Base-by-base conservation (phyloP, 2,888 invertebrate genomes). In the Drosophila algonquin region DNA sequence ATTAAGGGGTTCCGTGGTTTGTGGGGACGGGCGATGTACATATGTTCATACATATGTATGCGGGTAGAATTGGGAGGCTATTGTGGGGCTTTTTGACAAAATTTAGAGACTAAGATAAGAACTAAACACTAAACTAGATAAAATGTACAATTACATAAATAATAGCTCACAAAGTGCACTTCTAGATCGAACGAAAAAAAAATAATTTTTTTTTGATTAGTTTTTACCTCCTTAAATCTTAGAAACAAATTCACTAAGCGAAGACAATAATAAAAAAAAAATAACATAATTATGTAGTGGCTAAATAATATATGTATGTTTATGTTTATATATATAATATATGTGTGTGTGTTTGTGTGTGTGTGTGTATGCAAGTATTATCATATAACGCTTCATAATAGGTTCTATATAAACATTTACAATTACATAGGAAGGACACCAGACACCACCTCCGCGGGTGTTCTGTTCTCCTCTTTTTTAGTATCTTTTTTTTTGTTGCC, bases 101-200 rank as follows among this genome's bases (percentile, higher is more conserved):
- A 87, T 73, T 87, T 84, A 87, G 73, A 75, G 77, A 84, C 85
- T 87, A 87, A 79, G 67, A 84, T 87, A 83, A 77, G 65, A 83
- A 82, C 85, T 82, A 83, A 87, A 86, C 85, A 78, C 85, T 82
- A 83, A 81, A 81, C 74, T 83, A 87, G 69, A 65, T 60, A 60
- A 65, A 78, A 75, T 71, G 60, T 73, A 73, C 73, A 73, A 73
- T 61, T 74, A 72, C 72, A 73, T 73, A 73, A 73, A 73, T 73
- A 73, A 73, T 73, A 74, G 68, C 68, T 73, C 74, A 67, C 65
- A 65, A 69, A 57, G 68, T 74, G 59, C 62, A 57, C 61, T 58
- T 58, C 40, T 68, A 65, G 59, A 54, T 65, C 65, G 59, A 67
- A 69, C 45, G 51, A 76, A 79, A 73, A 81, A 81, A 79, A 79